Conservation (phyloP, 2,888 invertebrate genomes). For the Luffia ferchaultella region DNA sequence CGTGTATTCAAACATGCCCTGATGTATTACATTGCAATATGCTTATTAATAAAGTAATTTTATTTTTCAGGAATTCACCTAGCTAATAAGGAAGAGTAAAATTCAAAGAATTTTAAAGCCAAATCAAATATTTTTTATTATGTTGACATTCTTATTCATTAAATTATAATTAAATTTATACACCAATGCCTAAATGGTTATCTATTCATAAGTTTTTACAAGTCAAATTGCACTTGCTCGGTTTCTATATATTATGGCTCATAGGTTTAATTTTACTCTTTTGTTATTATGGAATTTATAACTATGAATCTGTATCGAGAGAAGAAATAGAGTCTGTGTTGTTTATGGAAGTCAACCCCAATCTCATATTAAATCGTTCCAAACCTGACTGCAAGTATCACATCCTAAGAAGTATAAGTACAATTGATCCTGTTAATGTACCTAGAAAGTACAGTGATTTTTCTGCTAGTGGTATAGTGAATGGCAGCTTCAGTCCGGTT, state of each 20-base stretch:
- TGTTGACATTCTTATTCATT: too few relatives aligned
- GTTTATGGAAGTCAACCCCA: conserved; percentile 25
- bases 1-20: too few relatives aligned
- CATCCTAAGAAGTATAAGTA: conserved; percentile 26
- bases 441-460: conserved; percentile 26
- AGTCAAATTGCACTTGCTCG: conserved; percentile 14
- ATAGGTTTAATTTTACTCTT: background rate
- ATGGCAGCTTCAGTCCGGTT: conserved; percentile 25
- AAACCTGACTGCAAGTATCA: conserved; percentile 38
- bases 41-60: too few relatives aligned
- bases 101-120: too few relatives aligned
- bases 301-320: conserved; percentile 12
- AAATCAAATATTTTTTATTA: too few relatives aligned
- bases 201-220: conserved; percentile 5
- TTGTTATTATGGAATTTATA: background rate
- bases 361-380: conserved; percentile 18
- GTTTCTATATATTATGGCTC: conserved; percentile 26
- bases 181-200: conserved; percentile 33
- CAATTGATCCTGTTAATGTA: conserved; percentile 25
- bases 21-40: too few relatives aligned
- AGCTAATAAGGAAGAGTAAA: too few relatives aligned
- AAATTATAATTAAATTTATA: background rate
- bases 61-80: too few relatives aligned
- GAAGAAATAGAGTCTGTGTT: conserved; percentile 26
- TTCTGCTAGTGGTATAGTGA: conserved; percentile 8